phyloP scores from a whole-genome alignment of 2,797 vertebrate species.

The Betta splendens region DNA sequence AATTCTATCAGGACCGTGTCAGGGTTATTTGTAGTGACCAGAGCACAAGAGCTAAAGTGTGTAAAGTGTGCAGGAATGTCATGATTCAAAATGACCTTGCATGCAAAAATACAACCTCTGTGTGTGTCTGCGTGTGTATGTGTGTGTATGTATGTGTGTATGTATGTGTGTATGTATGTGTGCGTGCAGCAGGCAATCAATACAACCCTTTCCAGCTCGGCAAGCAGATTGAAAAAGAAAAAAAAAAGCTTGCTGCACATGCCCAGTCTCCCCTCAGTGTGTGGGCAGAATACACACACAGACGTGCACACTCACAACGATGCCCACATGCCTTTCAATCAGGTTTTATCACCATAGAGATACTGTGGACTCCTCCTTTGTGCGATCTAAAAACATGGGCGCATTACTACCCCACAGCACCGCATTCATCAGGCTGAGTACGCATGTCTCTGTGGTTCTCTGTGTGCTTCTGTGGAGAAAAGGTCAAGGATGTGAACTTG shows the following conservation, averaged over 20 bases:
- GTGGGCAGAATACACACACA: conserved; percentile 15
- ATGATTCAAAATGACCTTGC: conserved; percentile 19
- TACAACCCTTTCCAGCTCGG: conserved; percentile 55
- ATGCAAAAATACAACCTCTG: conserved; percentile 10
- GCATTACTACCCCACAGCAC: conserved; percentile 36
- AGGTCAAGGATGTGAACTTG: conserved; percentile 52
- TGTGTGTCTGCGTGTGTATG: conserved; percentile 33
- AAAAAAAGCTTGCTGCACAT: conserved; percentile 26
- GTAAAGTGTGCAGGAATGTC: conserved; percentile 15
- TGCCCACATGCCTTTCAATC: conserved; percentile 63
- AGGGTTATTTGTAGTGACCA: not conserved
- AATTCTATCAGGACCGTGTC: not conserved
- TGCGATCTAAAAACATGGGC: conserved; percentile 55
- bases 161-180: conserved; percentile 38
- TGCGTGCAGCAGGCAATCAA: conserved; percentile 53
- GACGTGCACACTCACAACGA: conserved; percentile 24
- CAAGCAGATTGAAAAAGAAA: conserved; percentile 37
- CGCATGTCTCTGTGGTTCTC: conserved; percentile 36
- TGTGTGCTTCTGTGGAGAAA: conserved; percentile 39
- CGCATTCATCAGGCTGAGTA: conserved; percentile 45
- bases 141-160: conserved; percentile 33
- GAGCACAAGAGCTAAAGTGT: not conserved
- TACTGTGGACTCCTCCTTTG: conserved; percentile 62
- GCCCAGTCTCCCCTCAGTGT: conserved; percentile 28
- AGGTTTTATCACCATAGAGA: conserved; percentile 74